Evolutionary conservation across 2,888 invertebrate species (phyloP).

Genomic region (Conistra vaccinii): DNA sequence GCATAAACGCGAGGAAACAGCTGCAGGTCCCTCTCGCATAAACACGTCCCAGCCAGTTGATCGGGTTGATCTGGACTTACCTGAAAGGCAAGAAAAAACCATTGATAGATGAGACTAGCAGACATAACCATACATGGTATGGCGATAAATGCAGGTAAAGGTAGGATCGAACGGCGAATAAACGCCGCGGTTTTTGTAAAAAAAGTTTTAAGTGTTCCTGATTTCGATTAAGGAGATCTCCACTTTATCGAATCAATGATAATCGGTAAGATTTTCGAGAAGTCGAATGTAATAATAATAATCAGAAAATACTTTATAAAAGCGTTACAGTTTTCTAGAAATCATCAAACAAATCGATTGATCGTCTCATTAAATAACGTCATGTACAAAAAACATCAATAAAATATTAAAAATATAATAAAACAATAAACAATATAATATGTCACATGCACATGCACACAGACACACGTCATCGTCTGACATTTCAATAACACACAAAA

Average conservation of each 20-base stretch:
- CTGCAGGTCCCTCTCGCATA: constrained; percentile 61
- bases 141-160: constrained; percentile 52
- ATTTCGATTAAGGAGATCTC: constrained; percentile 38
- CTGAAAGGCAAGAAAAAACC: constrained; percentile 73
- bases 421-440: no score
- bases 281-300: no score
- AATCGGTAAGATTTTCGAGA: neutral
- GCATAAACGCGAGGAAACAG: constrained; percentile 64
- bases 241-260: constrained; percentile 1
- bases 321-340: neutral
- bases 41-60: constrained; percentile 62
- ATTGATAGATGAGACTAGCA: constrained; percentile 69
- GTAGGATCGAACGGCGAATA: constrained; percentile 28
- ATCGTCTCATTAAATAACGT: no score
- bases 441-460: neutral
- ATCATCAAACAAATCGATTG: no score
- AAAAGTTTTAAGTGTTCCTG: constrained; percentile 24
- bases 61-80: constrained; percentile 70
- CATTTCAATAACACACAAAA: constrained; percentile 1
- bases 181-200: constrained; percentile 19
- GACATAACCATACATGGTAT: constrained; percentile 44
- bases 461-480: neutral
- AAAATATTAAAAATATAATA: no score
- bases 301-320: no score
- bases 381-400: no score